Conservation (phyloP, 1,140 invertebrate genomes). For the Capitella teleta region DNA sequence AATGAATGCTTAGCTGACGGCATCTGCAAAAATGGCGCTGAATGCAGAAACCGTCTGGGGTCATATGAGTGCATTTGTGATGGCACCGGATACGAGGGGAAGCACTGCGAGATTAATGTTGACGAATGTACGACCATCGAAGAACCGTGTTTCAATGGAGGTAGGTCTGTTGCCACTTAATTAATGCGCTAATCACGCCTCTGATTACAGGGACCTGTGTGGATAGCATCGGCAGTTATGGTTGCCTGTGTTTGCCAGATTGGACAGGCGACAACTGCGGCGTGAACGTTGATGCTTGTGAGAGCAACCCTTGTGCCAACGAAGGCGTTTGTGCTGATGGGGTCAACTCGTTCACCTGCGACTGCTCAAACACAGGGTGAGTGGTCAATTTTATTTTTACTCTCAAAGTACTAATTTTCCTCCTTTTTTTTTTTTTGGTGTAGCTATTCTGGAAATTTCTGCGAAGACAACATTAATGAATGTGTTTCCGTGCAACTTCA, state of each 20-base stretch:
- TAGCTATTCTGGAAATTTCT: no score
- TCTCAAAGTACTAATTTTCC: not conserved
- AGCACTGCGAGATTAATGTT: conserved; percentile 36
- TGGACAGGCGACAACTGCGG: conserved; percentile 1
- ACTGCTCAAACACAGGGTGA: not conserved
- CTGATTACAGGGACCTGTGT: not conserved
- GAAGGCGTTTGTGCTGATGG: not conserved
- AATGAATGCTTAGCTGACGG: conserved; percentile 4
- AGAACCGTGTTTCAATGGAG: conserved; percentile 6
- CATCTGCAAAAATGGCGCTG: conserved; percentile 16
- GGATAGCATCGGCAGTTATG: not conserved
- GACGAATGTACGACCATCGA: conserved; percentile 58
- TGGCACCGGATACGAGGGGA: conserved; percentile 38
- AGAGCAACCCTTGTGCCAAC: not conserved
- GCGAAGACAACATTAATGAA: no score
- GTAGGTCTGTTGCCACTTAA: conserved; percentile 1
- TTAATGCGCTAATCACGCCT: not conserved
- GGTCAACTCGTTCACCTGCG: not conserved
- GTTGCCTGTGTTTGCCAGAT: not conserved
- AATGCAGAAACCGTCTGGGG: conserved; percentile 16
- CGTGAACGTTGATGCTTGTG: not conserved
- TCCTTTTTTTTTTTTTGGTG: no score
- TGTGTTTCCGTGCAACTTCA: no score
- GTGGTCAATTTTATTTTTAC: not conserved
- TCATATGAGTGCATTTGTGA: conserved; percentile 9